Evolutionary conservation across 2,797 vertebrate genomes (phyloP), one percentile per base, ranked within the genome.

Genomic region (Tenualosa thibaudeaui): DNA sequence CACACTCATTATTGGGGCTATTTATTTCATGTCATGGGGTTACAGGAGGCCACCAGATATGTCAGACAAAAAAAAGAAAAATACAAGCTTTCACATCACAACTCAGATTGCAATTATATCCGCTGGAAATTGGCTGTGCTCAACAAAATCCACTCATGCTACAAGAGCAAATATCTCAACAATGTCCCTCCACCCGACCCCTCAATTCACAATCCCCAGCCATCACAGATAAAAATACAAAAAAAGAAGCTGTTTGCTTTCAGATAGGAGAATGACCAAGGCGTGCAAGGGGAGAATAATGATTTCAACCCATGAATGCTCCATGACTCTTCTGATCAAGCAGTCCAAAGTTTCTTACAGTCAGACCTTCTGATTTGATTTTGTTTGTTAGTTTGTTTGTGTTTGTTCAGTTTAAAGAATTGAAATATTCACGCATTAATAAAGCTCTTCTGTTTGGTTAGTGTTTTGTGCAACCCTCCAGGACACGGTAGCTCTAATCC

Each of bases 1-100:
- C 71, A 78, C 71, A 43, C 40, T 78, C 71, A 78, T 78, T 78
- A 78, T 78, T 40, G 5, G 37, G 37, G 15, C 71, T 46, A 78
- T 78, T 78, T 46, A 78, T 78, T 78, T 78, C 71, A 78, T 78
- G 40, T 43, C 71, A 78, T 40, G 5, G 43, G 71, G 71, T 78
- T 71, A 31, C 3, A 31, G 65, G 26, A 71, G 71, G 71, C 71
- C 71, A 78, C 71, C 17, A 17, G 15, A 78, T 43, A 78, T 78
- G 71, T 46, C 71, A 78, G 8, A 22, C 19, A 56, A 51, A 51
- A 7, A 9, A 51, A 12, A 51, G 7, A 51, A 51, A 51, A 51
- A 51, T 46, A 46, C 50, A 51, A 37, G 37, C 71, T 78, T 78
- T 78, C 46, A 78, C 37, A 46, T 22, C 19, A 40, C 17, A 46